Evolutionary conservation across 2,113 vertebrate genomes (phyloP), one percentile per base, ranked within the genome.

Genomic region (Tachycineta bicolor): DNA sequence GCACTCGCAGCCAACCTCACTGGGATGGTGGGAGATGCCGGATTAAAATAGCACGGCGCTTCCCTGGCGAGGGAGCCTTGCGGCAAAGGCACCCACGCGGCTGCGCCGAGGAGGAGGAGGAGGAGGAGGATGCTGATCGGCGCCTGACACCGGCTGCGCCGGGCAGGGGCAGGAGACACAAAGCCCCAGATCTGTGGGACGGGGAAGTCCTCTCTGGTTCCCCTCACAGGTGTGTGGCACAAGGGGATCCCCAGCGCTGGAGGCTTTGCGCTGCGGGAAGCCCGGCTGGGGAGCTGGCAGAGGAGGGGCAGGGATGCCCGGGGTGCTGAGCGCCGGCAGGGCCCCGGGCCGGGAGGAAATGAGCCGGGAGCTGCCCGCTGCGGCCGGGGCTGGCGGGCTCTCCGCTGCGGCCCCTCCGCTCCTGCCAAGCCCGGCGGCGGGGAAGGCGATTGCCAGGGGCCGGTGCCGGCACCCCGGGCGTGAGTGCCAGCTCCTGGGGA

Each of bases 41-140:
- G 81, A 93, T 95, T 79, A 92, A 95, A 96, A 96, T 86, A 93
- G 82, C 26, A 31, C n/a, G 77, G 95, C 76, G 63, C 93, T 95
- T 95, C 65, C 93, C 78, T 8, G 58, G 43, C 67, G 5, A 33
- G 41, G 93, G 74, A 96, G 93, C 78, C 96, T 87, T 44, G 12
- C 3, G 39, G 88, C 86, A 84, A 70, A 55, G 74, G 52, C 95
- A 55, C 90, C 92, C 44, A 39, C 50, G 56, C 37, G 24, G 83
- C 90, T 81, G 78, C 8, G 44, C 49, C 4, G 18, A 82, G 67
- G 59, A 75, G n/a, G 93, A 92, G 88, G 89, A 79, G 67, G 26
- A 78, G 60, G 41, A 29, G 6, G 79, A 77, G 10, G 69, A 53
- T 14, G n/a, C 60, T n/a, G 46, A 80, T 86, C 58, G 28, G 71